These are phyloP conservation scores for Sylvicola cinctus DNA, from an alignment of 2,888 invertebrate species.

Conservation along the genomic window DNA sequence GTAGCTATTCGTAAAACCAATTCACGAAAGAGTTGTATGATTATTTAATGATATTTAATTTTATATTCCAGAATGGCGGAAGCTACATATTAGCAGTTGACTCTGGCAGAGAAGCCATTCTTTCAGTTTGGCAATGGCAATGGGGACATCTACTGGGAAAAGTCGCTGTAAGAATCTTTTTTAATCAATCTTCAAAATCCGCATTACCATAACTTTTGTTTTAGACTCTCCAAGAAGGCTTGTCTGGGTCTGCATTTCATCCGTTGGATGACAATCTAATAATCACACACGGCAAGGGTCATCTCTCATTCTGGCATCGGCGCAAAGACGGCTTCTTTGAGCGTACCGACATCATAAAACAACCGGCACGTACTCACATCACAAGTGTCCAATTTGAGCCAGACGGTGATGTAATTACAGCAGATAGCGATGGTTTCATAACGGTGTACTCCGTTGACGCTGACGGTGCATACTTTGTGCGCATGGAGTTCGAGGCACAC, in stretches of 20 bases:
- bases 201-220: constrained; percentile 9
- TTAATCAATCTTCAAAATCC: background rate
- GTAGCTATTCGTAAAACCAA: background rate
- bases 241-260: constrained; percentile 78
- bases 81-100: constrained; percentile 80
- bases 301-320: constrained; percentile 82
- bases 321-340: constrained; percentile 81
- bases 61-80: constrained; percentile 53
- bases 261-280: constrained; percentile 78
- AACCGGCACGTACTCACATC: constrained; percentile 67
- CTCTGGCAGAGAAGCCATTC: constrained; percentile 69
- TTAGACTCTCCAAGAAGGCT: constrained; percentile 72
- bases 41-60: constrained; percentile 8
- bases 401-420: constrained; percentile 81
- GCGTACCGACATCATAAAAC: constrained; percentile 73
- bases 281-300: constrained; percentile 80
- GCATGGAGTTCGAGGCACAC: constrained; percentile 77
- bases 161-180: constrained; percentile 61
- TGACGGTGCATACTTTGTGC: constrained; percentile 72
- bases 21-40: background rate
- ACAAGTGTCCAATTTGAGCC: constrained; percentile 78
- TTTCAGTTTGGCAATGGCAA: constrained; percentile 92
- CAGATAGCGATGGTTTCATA: constrained; percentile 79
- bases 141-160: constrained; percentile 84
- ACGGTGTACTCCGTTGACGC: constrained; percentile 79